Evolutionary conservation across 2,113 vertebrate species (phyloP).

Genomic region (Sardina pilchardus): DNA sequence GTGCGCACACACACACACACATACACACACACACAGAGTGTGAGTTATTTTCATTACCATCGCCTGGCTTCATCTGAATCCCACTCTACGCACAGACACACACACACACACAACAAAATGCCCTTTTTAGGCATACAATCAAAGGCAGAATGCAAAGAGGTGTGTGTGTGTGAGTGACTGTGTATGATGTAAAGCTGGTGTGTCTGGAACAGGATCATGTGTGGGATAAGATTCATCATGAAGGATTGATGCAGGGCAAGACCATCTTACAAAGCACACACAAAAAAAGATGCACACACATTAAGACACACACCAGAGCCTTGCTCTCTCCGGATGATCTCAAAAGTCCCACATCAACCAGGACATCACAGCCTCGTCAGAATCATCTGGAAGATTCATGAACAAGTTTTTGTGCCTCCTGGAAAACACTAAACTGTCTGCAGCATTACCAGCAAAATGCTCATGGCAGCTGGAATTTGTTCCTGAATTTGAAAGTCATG

Average conservation of each 20-base stretch:
- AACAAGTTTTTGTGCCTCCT: neutral
- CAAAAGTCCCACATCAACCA: neutral
- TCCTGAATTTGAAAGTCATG: too few relatives aligned
- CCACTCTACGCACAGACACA: neutral
- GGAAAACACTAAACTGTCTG: neutral
- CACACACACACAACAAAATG: neutral
- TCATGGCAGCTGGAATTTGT: neutral
- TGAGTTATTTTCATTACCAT: neutral
- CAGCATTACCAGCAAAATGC: neutral
- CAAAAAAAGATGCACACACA: neutral
- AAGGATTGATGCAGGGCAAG: neutral
- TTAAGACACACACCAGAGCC: neutral
- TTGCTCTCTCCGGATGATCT: neutral
- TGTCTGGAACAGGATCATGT: neutral
- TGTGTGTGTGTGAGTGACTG: neutral
- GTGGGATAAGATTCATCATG: neutral
- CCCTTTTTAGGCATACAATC: neutral
- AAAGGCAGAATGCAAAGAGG: neutral
- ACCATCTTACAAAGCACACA: neutral
- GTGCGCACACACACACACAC: too few relatives aligned
- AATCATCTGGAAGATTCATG: neutral
- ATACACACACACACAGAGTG: neutral
- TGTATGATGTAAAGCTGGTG: neutral
- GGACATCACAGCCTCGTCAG: neutral
- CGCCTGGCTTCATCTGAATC: neutral